Base-by-base conservation (phyloP, 1,140 invertebrate species). In the Luehdorfia chinensis region DNA sequence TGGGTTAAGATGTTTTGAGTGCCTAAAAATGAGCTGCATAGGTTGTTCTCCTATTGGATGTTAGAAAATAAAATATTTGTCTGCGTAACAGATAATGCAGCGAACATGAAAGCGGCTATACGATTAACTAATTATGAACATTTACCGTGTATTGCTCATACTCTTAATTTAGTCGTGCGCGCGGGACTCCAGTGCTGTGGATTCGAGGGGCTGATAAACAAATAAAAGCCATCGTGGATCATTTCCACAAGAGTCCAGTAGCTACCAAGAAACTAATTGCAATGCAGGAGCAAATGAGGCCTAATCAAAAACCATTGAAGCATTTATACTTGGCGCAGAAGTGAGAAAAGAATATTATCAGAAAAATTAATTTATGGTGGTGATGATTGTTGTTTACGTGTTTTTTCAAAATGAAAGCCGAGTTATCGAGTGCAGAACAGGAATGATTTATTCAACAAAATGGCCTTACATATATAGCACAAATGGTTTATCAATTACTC, bases 61-160 rank as follows among this genome's bases (percentile, higher is more conserved):
- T 64, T 67, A 43, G 32, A 55, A 14, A 46, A 61, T 50, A 67
- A 64, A 61, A 58, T 55, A 52, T 62, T 65, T 64, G 53, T 55
- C 34, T 55, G 50, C 31, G 51, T 61, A 25, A 67, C 55, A 34
- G 57, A 65, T 50, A 50, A 50, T 27, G 47, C 58, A 54, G 51
- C 49, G 18, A 65, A 56, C 21, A 58, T 65, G 55, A 65, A 55
- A 36, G 55, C 47, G 14, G 47, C 47, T 50, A 50, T 50, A 39
- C 25, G 46, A 8, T 39, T 48, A 9, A 37, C 25, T 0, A 48
- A 37, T 37, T 39, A 13, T 39, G 47, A 50, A n/a, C 47, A 50
- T 50, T 25, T 50, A 12, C 36, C 36, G 18, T 50, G 37, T 50
- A 18, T 50, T 18, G 37, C 47, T 41, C 30, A 50, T 36, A 50